Evolutionary conservation across 1,140 invertebrate genomes (phyloP).

Genomic region (Stegodyphus dumicola): DNA sequence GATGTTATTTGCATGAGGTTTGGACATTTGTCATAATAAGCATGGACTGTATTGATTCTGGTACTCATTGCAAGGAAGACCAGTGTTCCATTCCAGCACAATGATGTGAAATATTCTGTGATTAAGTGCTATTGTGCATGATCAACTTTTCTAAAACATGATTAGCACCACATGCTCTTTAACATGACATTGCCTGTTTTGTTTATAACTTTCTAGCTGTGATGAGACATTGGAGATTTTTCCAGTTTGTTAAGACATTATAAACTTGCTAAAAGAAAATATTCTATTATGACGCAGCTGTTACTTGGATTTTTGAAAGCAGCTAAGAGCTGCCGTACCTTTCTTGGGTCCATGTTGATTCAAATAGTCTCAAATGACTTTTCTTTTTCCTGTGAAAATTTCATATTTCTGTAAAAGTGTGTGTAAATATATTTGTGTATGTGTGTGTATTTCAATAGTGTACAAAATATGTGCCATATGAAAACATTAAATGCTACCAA

Average conservation of each 20-base stretch:
- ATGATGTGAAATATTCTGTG: conserved; percentile 50
- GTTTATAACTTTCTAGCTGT: conserved; percentile 49
- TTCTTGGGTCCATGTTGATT: conserved; percentile 44
- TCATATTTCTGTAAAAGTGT: conserved; percentile 15
- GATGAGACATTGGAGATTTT: conserved; percentile 40
- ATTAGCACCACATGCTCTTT: conserved; percentile 21
- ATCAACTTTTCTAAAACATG: conserved; percentile 1
- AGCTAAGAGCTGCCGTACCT: conserved; percentile 37
- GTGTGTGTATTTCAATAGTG: conserved; percentile 5
- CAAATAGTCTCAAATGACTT: conserved; percentile 8
- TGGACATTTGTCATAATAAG: background rate
- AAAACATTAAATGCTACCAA: conserved; percentile 11
- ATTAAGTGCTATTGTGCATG: conserved; percentile 36
- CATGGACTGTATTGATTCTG: background rate
- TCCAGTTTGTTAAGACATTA: conserved; percentile 39
- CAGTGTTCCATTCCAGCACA: conserved; percentile 46
- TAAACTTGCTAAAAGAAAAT: conserved; percentile 7
- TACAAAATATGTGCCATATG: conserved; percentile 44
- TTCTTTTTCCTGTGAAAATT: background rate
- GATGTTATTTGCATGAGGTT: background rate
- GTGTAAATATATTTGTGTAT: conserved; percentile 6
- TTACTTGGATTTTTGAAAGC: conserved; percentile 24
- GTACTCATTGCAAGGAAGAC: conserved; percentile 14
- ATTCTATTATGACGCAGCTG: conserved; percentile 43
- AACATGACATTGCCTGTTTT: conserved; percentile 35